These are phyloP conservation scores for Littorina saxatilis DNA, from an alignment of 1,140 invertebrate genomes.

Conservation along the genomic window DNA sequence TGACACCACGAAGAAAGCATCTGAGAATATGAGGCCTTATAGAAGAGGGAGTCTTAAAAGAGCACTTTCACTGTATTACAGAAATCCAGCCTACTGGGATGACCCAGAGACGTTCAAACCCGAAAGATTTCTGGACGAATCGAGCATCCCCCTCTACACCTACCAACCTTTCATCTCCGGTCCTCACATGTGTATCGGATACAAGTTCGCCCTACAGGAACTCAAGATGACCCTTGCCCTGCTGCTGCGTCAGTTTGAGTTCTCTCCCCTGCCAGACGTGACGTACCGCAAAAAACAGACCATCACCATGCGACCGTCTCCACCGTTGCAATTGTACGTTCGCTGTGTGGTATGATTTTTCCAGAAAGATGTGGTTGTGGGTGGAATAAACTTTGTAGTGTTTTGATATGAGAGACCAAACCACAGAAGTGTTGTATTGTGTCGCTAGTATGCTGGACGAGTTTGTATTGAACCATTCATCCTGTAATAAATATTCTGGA, in stretches of 20 bases:
- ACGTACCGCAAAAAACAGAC: constrained; percentile 37
- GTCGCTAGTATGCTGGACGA: too few relatives aligned
- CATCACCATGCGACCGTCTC: background rate
- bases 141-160: constrained; percentile 40
- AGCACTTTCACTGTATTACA: constrained; percentile 44
- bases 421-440: too few relatives aligned
- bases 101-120: constrained; percentile 56
- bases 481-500: too few relatives aligned
- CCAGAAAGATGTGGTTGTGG: background rate
- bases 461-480: too few relatives aligned
- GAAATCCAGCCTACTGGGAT: constrained; percentile 58
- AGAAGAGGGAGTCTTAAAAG: too few relatives aligned
- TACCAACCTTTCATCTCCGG: constrained; percentile 62
- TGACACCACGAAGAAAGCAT: too few relatives aligned
- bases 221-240: constrained; percentile 53
- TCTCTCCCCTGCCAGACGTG: constrained; percentile 48
- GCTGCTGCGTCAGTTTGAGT: constrained; percentile 51
- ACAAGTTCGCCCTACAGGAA: constrained; percentile 55
- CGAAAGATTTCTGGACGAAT: constrained; percentile 55
- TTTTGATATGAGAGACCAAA: background rate
- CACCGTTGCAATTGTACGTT: background rate
- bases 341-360: background rate
- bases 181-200: constrained; percentile 60
- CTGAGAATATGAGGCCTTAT: too few relatives aligned
- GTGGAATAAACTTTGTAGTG: background rate